Percentiles rank a stretch among this genome's conserved stretches.
These are phyloP conservation scores for Piezodorus guildinii DNA, from an alignment of 1,140 invertebrate species.

Conservation along the genomic window DNA sequence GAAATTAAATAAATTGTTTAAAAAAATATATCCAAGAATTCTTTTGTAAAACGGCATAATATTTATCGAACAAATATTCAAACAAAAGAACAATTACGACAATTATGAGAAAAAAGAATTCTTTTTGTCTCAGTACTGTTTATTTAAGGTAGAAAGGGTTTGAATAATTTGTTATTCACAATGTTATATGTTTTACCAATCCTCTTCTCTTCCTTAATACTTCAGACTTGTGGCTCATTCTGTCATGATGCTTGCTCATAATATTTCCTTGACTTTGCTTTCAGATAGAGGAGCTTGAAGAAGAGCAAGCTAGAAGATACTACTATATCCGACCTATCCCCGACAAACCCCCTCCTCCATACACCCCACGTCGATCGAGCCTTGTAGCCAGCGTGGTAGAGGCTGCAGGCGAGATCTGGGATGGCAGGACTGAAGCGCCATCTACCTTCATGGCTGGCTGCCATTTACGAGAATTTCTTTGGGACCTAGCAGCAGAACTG, in stretches of 20 bases:
- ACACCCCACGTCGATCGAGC: slow-evolving; percentile 41
- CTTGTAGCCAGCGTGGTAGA: slow-evolving; percentile 2
- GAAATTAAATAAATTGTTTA: no score
- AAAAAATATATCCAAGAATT: no score
- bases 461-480: neutral
- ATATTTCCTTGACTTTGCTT: neutral
- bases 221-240: no score
- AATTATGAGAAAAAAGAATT: no score
- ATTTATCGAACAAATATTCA: no score
- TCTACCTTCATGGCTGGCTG: neutral
- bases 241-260: neutral
- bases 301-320: slow-evolving; percentile 40
- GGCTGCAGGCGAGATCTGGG: neutral
- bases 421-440: neutral
- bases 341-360: slow-evolving; percentile 60
- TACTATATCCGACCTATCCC: slow-evolving; percentile 50
- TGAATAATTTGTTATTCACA: no score
- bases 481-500: neutral
- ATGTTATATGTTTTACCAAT: no score
- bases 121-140: no score
- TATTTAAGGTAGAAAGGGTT: no score
- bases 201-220: no score
- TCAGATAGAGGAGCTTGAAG: slow-evolving; percentile 46
- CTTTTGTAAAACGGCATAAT: no score
- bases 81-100: no score